These are phyloP conservation scores for Colinus virginianus DNA, from an alignment of 2,113 vertebrate species.

Conservation along the genomic window DNA sequence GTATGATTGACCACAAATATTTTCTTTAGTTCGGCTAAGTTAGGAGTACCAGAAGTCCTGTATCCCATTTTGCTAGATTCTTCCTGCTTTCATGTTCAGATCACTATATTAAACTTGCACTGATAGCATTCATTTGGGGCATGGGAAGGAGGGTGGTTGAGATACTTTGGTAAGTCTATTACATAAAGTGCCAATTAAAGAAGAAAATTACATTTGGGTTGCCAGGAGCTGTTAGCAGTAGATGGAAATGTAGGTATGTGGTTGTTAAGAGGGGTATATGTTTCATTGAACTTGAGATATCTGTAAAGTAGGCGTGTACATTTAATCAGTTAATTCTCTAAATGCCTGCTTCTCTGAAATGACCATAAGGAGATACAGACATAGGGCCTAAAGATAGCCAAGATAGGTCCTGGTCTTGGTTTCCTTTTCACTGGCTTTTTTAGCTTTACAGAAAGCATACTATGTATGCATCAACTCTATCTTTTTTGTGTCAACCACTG, in stretches of 20 bases:
- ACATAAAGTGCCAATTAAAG: background rate
- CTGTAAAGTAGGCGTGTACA: background rate
- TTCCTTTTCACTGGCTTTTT: background rate
- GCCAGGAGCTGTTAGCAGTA: background rate
- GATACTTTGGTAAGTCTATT: background rate
- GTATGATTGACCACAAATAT: background rate
- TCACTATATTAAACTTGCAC: background rate
- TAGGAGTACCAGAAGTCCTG: background rate
- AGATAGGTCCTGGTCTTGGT: background rate
- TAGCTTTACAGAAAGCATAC: conserved; percentile 21
- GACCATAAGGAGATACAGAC: background rate
- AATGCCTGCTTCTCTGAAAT: background rate
- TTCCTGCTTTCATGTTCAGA: background rate
- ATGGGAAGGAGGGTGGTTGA: background rate
- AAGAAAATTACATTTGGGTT: background rate
- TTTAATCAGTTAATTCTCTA: background rate
- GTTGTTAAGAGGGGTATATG: background rate
- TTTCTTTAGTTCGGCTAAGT: background rate
- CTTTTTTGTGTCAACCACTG: conserved; percentile 32
- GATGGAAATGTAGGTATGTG: background rate
- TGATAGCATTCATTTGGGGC: background rate
- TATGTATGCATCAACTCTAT: background rate
- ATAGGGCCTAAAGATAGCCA: background rate
- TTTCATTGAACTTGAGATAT: background rate
- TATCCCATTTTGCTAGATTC: background rate